Base-by-base conservation (phyloP, 2,113 vertebrate genomes). In the Saimiri boliviensis region DNA sequence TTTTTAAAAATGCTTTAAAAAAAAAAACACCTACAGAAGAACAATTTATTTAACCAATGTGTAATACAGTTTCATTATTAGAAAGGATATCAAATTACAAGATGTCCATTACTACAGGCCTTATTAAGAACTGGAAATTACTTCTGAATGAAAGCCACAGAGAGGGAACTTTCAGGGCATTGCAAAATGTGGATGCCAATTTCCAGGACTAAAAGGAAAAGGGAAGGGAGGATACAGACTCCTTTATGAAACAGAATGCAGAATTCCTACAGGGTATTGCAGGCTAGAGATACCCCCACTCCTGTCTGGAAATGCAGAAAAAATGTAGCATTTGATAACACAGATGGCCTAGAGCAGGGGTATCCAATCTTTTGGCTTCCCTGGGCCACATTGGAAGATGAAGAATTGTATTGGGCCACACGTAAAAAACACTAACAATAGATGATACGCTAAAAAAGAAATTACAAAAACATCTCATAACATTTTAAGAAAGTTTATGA, bases 141-240 rank as follows among this genome's bases (percentile, higher is more conserved):
- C 13, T 79, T 96, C 42, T 52, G 21, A 96, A 90, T 77, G 81
- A 70, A 56, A n/a, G 56, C 27, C 73, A 60, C 1, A 92, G 73
- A 90, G 77, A 63, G 47, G 56, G 27, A 93, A 71, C 23, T 88
- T 79, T 84, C 40, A 42, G 84, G 37, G 85, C 20, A 52, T 94
- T 89, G n/a, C 74, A n/a, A 83, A 86, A 70, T 40, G 30, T 91
- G 56, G 94, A 90, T 60, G 35, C 30, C 89, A 63, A 47, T 84
- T 90, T 86, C 87, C 45, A 91, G 86, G 21, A 68, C 71, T 88
- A 80, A 80, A 95, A 79, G 47, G 6, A 79, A 95, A 82, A 79
- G 17, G 47, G 47, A 95, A 71, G 54, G 63, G 82, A 94, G 16
- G 42, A 14, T 60, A 80, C 3, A 20, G 63, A 1, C 21, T 92